Percentiles rank a stretch among this genome's conserved stretches.
phyloP scores from a whole-genome alignment of 2,797 vertebrate genomes.

The Pristis pectinata region DNA sequence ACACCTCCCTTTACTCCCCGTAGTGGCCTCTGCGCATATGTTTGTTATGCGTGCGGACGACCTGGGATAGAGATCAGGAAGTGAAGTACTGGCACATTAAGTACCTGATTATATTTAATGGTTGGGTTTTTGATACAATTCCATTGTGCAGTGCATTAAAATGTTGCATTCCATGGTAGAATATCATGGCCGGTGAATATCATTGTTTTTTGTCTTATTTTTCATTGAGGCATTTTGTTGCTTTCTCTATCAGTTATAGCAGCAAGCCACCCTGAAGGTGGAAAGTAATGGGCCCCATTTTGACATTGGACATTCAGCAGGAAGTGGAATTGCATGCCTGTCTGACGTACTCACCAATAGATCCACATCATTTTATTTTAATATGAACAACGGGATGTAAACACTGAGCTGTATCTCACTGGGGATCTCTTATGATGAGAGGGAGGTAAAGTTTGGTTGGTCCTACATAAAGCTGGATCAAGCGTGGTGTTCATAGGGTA shows the following conservation, averaged over 20 bases:
- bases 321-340: background rate
- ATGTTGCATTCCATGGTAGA: background rate
- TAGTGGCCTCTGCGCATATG: too few species aligned
- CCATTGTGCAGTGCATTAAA: background rate
- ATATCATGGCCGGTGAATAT: background rate
- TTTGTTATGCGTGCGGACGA: too few species aligned
- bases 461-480: background rate
- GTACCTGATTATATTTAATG: too few species aligned
- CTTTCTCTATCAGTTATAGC: background rate
- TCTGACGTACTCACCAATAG: background rate
- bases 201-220: background rate
- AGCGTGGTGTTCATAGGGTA: background rate
- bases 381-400: background rate
- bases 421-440: too few species aligned
- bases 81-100: too few species aligned
- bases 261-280: background rate
- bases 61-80: too few species aligned
- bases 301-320: background rate
- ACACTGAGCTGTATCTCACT: background rate
- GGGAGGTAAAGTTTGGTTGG: background rate
- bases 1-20: too few species aligned
- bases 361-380: background rate
- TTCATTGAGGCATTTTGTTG: background rate
- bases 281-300: background rate
- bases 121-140: background rate